These are phyloP conservation scores for Hoplostethus atlanticus DNA, from an alignment of 2,797 vertebrate species.

Conservation along the genomic window DNA sequence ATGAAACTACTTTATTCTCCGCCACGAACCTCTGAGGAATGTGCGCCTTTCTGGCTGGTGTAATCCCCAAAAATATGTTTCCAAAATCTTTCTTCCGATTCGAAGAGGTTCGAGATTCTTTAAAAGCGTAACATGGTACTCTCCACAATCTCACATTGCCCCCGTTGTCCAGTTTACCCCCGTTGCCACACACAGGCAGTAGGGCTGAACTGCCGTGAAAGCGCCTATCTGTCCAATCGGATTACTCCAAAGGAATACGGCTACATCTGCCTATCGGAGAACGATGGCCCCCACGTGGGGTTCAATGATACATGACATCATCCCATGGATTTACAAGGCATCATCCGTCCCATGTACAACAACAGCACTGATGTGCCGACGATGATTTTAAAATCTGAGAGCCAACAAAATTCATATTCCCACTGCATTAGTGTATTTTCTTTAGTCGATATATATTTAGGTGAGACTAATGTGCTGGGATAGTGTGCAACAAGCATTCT, in stretches of 20 bases:
- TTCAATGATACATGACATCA: slow-evolving; percentile 77
- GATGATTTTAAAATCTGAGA: slow-evolving; percentile 61
- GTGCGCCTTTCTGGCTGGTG: slow-evolving; percentile 54
- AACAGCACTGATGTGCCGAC: slow-evolving; percentile 65
- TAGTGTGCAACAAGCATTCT: slow-evolving; percentile 39
- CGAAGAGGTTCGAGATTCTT: slow-evolving; percentile 73
- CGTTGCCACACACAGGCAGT: slow-evolving; percentile 89
- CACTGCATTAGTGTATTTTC: slow-evolving; percentile 49
- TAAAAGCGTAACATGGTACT: slow-evolving; percentile 82
- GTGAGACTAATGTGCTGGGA: too few relatives aligned
- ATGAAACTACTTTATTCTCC: slow-evolving; percentile 78
- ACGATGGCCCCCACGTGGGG: slow-evolving; percentile 89
- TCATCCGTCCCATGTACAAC: slow-evolving; percentile 63
- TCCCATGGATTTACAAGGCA: slow-evolving; percentile 71
- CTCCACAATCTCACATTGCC: slow-evolving; percentile 81
- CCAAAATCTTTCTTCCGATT: slow-evolving; percentile 74
- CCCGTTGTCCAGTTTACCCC: slow-evolving; percentile 79
- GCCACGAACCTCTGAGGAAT: slow-evolving; percentile 74
- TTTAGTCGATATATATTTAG: background rate
- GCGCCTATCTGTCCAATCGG: slow-evolving; percentile 88
- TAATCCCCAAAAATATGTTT: slow-evolving; percentile 72
- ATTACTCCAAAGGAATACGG: slow-evolving; percentile 79
- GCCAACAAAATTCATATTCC: slow-evolving; percentile 52
- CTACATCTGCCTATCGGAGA: slow-evolving; percentile 81
- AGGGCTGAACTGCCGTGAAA: slow-evolving; percentile 88